Evolutionary conservation across 2,888 invertebrate genomes (phyloP).

Genomic region (Ceramica pisi): DNA sequence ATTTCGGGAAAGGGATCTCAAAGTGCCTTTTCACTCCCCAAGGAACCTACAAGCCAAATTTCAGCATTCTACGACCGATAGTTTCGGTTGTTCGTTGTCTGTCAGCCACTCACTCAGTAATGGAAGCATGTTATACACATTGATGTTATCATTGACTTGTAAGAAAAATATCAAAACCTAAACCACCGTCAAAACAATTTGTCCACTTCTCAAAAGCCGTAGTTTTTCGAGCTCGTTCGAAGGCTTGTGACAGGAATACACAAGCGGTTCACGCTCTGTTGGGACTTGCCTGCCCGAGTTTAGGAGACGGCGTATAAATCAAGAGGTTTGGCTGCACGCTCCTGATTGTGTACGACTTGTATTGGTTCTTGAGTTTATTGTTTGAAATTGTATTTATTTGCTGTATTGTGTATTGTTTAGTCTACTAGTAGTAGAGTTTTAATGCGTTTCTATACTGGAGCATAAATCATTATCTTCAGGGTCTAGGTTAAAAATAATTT

Average conservation of each 20-base stretch:
- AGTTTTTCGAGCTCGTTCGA: conserved; percentile 33
- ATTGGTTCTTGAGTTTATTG: conserved; percentile 40
- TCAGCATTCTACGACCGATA: too few relatives aligned
- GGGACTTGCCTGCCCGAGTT: conserved; percentile 58
- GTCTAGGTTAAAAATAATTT: too few relatives aligned
- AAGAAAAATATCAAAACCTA: neutral
- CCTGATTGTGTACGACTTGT: conserved; percentile 37
- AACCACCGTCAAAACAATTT: conserved; percentile 11
- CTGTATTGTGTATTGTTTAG: conserved; percentile 1
- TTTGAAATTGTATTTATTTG: conserved; percentile 54
- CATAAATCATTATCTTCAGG: too few relatives aligned
- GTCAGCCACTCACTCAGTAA: too few relatives aligned
- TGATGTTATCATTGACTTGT: too few relatives aligned
- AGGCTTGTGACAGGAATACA: conserved; percentile 57
- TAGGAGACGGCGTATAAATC: conserved; percentile 59
- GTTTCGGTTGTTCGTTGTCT: too few relatives aligned
- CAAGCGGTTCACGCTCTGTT: conserved; percentile 56
- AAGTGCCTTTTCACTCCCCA: too few relatives aligned
- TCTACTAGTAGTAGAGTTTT: too few relatives aligned
- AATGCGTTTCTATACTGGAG: too few relatives aligned
- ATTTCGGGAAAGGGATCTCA: too few relatives aligned
- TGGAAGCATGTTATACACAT: too few relatives aligned
- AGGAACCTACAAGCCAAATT: too few relatives aligned
- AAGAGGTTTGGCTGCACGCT: conserved; percentile 53
- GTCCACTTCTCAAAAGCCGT: conserved; percentile 36